Evolutionary conservation across 2,888 invertebrate genomes (phyloP).

Genomic region (Ophion slaviceki): DNA sequence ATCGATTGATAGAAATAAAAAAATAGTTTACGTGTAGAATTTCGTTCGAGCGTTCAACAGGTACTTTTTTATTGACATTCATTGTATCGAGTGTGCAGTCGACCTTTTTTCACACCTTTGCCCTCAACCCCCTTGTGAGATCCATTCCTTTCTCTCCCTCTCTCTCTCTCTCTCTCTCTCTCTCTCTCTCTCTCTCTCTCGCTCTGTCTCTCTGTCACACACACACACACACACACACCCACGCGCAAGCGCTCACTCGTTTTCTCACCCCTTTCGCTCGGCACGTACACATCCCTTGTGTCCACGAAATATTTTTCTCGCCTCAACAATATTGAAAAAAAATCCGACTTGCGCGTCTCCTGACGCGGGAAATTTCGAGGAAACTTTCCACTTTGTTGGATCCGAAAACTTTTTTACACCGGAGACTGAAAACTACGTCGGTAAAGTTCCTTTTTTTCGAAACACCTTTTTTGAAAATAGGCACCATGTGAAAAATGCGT

Average conservation of each 20-base stretch:
- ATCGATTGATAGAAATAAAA: background rate
- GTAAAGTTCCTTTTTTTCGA: too few relatives aligned
- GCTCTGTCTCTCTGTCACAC: conserved; percentile 1
- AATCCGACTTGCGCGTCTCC: too few relatives aligned
- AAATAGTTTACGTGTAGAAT: background rate
- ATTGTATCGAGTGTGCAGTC: conserved; percentile 46
- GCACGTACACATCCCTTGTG: background rate
- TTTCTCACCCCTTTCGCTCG: conserved; percentile 31
- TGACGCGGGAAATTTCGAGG: too few relatives aligned
- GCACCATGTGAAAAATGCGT: too few relatives aligned
- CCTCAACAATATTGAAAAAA: too few relatives aligned
- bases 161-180: background rate
- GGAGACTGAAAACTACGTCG: too few relatives aligned
- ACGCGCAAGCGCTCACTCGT: conserved; percentile 23
- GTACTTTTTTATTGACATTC: conserved; percentile 45
- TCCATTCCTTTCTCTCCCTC: background rate
- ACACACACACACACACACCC: conserved; percentile 9
- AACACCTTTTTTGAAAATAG: too few relatives aligned
- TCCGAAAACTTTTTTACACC: too few relatives aligned
- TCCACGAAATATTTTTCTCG: background rate
- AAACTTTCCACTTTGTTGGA: background rate
- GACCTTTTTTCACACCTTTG: conserved; percentile 32
- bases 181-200: background rate
- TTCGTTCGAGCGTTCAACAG: conserved; percentile 51
- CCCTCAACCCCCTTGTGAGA: background rate